Evolutionary conservation across 1,140 invertebrate genomes (phyloP), one percentile per base, ranked within the genome.

Genomic region (Nomia melanderi): DNA sequence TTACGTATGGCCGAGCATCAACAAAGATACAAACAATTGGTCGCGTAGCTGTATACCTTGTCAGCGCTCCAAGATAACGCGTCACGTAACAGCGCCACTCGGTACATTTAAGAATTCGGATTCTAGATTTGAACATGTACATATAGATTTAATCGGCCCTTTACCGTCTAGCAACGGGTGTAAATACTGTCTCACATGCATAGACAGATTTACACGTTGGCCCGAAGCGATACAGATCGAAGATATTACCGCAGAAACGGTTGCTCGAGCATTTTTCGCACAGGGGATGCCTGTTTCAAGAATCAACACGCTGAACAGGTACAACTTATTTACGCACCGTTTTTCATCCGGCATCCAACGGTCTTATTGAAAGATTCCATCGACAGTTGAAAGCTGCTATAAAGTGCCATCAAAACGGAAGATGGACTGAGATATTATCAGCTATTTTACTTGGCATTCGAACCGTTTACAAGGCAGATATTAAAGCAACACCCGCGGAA

Each of bases 41-140:
- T 3, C 69, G 2, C 25, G n/a, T 0, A 20, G 12, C 23, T 72
- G n/a, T 17, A 33, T 72, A 25, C 11, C 23, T 2, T 72, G 69
- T 11, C 69, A 72, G 17, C 69, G 57, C 0, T 12, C 44, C 8
- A 62, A 72, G 12, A 31, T 36, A 9, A 31, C 11, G 1, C 9
- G 41, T 20, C 69, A 72, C n/a, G 44, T 50, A 12, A 17, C 29
- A n/a, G n/a, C n/a, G n/a, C n/a, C n/a, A 1, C 8, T 60, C 1
- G 29, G 2, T 0, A 9, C 29, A 12, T 60, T 72, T 33, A 0
- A 17, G 6, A 27, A 9, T 11, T 17, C 67, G 1, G 14, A 3
- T 11, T 7, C 36, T 11, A 60, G 56, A 20, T 72, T 72, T 11
- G 44, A 60, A 2, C 69, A 62, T 12, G 23, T 72, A 3, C 69